These are phyloP conservation scores for Drosophila birchii DNA, from an alignment of 2,888 invertebrate species.

Conservation along the genomic window DNA sequence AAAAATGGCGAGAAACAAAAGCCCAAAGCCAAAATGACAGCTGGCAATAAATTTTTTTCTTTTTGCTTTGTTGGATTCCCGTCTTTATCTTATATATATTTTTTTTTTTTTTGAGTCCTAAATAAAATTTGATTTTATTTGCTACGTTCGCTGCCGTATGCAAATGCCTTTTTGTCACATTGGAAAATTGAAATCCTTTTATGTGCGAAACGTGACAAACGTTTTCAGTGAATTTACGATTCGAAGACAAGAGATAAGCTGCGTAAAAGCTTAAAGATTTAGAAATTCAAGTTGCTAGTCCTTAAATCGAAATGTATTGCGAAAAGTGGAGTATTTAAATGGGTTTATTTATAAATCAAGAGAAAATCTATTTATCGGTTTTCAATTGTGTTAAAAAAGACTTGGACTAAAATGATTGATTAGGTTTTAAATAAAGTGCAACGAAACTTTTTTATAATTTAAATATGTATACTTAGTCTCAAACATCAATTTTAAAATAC, in stretches of 20 bases:
- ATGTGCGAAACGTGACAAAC: conserved; percentile 77
- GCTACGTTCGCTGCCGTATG: conserved; percentile 54
- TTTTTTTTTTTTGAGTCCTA: conserved; percentile 41
- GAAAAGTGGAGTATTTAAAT: conserved; percentile 4
- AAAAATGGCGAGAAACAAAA: conserved; percentile 56
- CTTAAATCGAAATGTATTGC: not conserved
- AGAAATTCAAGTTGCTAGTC: not conserved
- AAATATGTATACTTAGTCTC: not conserved
- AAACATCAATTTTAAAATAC: not conserved
- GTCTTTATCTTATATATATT: not conserved
- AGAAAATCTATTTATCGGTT: not conserved
- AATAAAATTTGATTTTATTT: conserved; percentile 73
- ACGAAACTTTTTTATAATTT: not conserved
- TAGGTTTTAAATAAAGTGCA: too few species aligned
- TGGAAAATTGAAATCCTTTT: conserved; percentile 79
- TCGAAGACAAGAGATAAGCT: conserved; percentile 4
- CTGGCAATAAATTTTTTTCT: conserved; percentile 17
- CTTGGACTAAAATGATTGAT: not conserved
- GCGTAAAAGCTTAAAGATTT: conserved; percentile 32
- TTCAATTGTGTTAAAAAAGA: not conserved
- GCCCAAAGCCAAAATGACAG: conserved; percentile 45
- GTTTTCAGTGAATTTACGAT: conserved; percentile 66
- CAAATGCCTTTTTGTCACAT: conserved; percentile 72
- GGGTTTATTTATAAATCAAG: not conserved
- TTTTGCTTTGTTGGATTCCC: conserved; percentile 16